phyloP scores from a whole-genome alignment of 2,888 invertebrate genomes.

The Pyralis farinalis region DNA sequence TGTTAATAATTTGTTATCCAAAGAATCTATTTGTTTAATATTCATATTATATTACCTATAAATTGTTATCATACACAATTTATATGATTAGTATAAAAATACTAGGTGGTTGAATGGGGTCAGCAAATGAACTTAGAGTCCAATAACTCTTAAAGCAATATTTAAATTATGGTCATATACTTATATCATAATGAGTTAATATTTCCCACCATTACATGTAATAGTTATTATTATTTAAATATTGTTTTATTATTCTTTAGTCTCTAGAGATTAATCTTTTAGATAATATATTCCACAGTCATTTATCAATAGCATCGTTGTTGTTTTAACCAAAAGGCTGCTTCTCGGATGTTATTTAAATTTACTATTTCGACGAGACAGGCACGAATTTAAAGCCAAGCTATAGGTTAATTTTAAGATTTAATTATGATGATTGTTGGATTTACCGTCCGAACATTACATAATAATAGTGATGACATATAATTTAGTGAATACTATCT shows the following conservation, averaged over 20 bases:
- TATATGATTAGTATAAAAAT: constrained; percentile 54
- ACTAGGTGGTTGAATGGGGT: constrained; percentile 30
- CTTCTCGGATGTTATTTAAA: constrained; percentile 76
- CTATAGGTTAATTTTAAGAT: constrained; percentile 74
- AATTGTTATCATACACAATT: constrained; percentile 60
- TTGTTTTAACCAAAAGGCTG: constrained; percentile 76
- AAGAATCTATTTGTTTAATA: constrained; percentile 63
- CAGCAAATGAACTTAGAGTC: constrained; percentile 46
- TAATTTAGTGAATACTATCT: constrained; percentile 62
- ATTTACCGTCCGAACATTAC: constrained; percentile 77
- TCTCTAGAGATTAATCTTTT: constrained; percentile 56
- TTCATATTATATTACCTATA: constrained; percentile 60
- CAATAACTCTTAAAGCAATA: constrained; percentile 66
- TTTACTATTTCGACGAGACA: constrained; percentile 68
- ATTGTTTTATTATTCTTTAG: constrained; percentile 72
- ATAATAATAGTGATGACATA: constrained; percentile 72
- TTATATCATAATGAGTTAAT: constrained; percentile 55
- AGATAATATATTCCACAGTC: constrained; percentile 76
- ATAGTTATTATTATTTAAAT: constrained; percentile 69
- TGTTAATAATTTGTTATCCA: constrained; percentile 74
- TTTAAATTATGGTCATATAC: constrained; percentile 64
- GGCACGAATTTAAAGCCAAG: constrained; percentile 80
- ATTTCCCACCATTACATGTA: constrained; percentile 72
- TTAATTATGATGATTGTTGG: constrained; percentile 71
- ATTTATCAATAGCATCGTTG: constrained; percentile 62